Conservation (phyloP, 2,113 vertebrate genomes). For the Struthidea cinerea region DNA sequence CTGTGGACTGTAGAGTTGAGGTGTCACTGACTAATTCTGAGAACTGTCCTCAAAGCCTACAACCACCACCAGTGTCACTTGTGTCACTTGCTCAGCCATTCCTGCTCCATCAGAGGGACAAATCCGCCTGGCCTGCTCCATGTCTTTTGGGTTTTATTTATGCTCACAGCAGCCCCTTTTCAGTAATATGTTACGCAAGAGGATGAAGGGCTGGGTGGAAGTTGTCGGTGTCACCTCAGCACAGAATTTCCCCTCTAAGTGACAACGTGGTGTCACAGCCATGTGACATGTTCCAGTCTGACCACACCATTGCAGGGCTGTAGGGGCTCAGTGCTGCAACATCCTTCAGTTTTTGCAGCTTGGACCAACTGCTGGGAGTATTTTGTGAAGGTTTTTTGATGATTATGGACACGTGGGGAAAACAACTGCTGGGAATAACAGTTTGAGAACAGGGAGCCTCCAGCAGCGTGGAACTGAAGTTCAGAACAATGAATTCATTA, state of each 20-base stretch:
- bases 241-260: background rate
- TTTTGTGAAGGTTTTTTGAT: background rate
- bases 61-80: background rate
- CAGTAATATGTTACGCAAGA: accelerated
- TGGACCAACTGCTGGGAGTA: background rate
- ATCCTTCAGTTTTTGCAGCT: background rate
- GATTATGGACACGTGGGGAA: background rate
- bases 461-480: background rate
- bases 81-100: background rate
- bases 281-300: accelerated
- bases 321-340: background rate
- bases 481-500: background rate
- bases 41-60: background rate
- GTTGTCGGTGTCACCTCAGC: background rate
- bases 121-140: background rate
- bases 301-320: background rate
- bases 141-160: background rate
- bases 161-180: background rate
- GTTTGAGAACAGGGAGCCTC: background rate
- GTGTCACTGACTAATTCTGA: background rate
- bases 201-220: background rate
- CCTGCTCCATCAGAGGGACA: background rate
- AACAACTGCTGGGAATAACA: background rate
- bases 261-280: background rate
- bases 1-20: background rate